Base-by-base conservation (phyloP, 1,140 invertebrate species). In the Lepidurus couesii region DNA sequence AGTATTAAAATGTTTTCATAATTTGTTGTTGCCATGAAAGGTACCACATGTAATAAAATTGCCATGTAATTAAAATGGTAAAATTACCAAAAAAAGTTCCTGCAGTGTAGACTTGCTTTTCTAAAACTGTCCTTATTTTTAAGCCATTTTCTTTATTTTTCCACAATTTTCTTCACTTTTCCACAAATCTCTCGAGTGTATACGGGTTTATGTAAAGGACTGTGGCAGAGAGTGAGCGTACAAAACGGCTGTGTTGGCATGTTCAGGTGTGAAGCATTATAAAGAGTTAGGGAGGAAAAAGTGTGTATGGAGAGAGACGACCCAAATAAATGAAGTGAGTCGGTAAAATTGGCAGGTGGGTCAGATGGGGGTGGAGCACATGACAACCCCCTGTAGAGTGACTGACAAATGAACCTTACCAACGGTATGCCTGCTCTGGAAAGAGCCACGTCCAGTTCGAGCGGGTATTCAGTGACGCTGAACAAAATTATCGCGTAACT, bases 281-380 rank as follows among this genome's bases (percentile, higher is more conserved):
- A 21, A 21, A 21, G 13, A 65, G 53, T 65, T 65, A 16, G 16
- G 53, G 16, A 65, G 16, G 21, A 1, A 65, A 47, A 47, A 1
- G 53, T 21, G 13, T 16, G 13, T 7, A 65, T 13, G 7, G 9
- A 3, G 8, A 21, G 53, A 65, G 53, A 65, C 16, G 53, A 13
- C 53, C 21, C 53, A 65, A 65, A 65, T 65, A n/a, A 65, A 65
- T 65, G 53, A 65, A 65, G 53, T 65, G 53, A 65, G 53, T 65
- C 1, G 53, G 53, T 65, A 65, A 65, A 65, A 65, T 65, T 65
- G 53, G 53, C 53, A 65, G 53, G 53, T 65, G 53, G 53, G 53
- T 65, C 53, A 65, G 53, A 65, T 65, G 53, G 53, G 53, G 53
- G 53, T 65, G 53, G 53, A 65, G 53, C 53, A 65, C 53, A 65